Evolutionary conservation across 2,888 invertebrate species (phyloP).

Genomic region (Conomelus anceps): DNA sequence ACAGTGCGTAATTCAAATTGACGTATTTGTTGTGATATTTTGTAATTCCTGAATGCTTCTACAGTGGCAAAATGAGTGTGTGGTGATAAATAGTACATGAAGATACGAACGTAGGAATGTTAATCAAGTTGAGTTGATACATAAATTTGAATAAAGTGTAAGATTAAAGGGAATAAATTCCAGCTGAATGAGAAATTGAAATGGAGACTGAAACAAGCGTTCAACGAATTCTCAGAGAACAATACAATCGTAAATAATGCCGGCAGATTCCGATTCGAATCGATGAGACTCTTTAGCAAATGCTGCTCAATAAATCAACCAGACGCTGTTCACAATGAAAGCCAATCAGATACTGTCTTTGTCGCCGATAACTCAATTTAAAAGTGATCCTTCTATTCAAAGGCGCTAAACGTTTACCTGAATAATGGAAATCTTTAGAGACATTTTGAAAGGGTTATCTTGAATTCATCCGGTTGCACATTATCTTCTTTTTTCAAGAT

Average conservation of each 20-base stretch:
- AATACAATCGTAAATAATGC: neutral
- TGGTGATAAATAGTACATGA: neutral
- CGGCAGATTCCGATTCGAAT: neutral
- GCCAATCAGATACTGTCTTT: neutral
- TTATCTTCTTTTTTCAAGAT: no score
- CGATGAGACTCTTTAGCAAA: neutral
- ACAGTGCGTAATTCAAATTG: no score
- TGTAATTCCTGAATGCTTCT: neutral
- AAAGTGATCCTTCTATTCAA: neutral
- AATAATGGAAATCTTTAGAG: neutral
- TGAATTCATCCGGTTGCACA: no score
- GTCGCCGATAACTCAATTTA: neutral
- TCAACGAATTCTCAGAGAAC: neutral
- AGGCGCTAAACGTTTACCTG: neutral
- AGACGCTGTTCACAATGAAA: neutral
- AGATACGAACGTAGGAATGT: neutral
- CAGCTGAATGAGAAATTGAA: neutral
- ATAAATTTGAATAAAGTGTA: neutral
- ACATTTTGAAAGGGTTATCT: no score
- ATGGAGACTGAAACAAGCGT: neutral
- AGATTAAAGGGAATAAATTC: neutral
- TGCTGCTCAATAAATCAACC: neutral
- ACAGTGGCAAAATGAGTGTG: neutral
- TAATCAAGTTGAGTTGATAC: neutral
- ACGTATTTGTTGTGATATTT: no score